Base-by-base conservation (phyloP, 1,140 invertebrate species). In the Zaprionus gabonicus region DNA sequence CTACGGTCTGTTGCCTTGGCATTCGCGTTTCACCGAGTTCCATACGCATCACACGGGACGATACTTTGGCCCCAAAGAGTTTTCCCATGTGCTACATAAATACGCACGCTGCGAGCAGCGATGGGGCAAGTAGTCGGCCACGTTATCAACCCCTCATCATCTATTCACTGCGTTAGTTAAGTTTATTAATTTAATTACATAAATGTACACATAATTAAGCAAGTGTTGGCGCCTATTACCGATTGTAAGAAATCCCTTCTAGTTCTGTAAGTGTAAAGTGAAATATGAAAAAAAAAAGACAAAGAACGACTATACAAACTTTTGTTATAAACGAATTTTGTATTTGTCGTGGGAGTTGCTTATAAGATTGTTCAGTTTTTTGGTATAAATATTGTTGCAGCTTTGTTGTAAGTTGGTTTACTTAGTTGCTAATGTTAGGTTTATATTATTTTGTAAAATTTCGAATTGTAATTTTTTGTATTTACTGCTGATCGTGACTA, bases 31-130 rank as follows among this genome's bases (percentile, higher is more conserved):
- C 63, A 91, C 91, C 28, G 91, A 92, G 73, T 92, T 92, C 65
- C 82, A 92, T 23, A 84, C 71, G 51, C 79, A 92, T 56, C 71
- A 65, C 53, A 91, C 74, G 38, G 84, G 80, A 1, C 36, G 76
- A 9, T 80, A 76, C 69, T 91, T 92, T 58, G 67, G 83, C 41
- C 91, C 65, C 28, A 44, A 77, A 23, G 55, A 71, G 5, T 92
- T 92, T 57, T 77, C 69, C n/a, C 73, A 67, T 20, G 69, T 92
- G 65, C 82, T 92, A 9, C 91, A 70, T 46, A 88, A 76, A 78
- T 92, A 91, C 72, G 90, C 91, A 46, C 82, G 87, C 20, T 91
- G 90, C 65, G 91, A 92, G 77, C 91, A 92, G 62, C 76, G 91
- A n/a, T 92, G 86, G 92, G 91, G 91, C 38, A 92, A 91, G 77